A percentile compares a stretch with the other conserved stretches of the same genome.
Evolutionary conservation across 2,888 invertebrate species (phyloP).

Genomic region (Pachliopta kotzebuea): DNA sequence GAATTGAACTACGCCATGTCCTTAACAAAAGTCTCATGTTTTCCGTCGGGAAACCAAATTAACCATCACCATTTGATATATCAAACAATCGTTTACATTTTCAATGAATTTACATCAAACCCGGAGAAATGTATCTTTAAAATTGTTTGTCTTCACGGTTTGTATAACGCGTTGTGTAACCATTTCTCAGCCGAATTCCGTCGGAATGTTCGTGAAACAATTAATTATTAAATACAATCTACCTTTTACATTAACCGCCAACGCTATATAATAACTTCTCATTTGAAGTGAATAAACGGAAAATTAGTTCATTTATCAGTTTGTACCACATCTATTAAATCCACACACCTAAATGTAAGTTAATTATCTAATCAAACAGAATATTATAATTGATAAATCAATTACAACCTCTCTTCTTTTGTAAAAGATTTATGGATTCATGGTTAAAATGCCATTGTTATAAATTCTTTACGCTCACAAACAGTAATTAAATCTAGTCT

Average conservation of each 20-base stretch:
- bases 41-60: no score
- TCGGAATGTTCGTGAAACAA: neutral
- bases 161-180: neutral
- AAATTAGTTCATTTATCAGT: neutral
- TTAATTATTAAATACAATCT: slow-evolving; percentile 2
- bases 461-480: no score
- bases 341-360: no score
- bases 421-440: no score
- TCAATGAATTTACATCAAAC: neutral
- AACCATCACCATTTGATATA: neutral
- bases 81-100: neutral
- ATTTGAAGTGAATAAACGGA: neutral
- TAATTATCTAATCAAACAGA: no score
- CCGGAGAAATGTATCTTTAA: neutral
- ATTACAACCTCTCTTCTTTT: no score
- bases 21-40: no score
- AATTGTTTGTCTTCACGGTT: slow-evolving; percentile 1
- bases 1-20: no score
- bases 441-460: no score
- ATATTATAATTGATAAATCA: no score
- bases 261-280: neutral
- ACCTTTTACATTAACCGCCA: neutral
- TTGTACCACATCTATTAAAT: no score
- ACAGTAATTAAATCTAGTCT: no score
- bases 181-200: neutral